Percentiles rank a stretch among this genome's conserved stretches.
phyloP scores from a whole-genome alignment of 2,797 vertebrate species.

The Denticeps clupeoides region DNA sequence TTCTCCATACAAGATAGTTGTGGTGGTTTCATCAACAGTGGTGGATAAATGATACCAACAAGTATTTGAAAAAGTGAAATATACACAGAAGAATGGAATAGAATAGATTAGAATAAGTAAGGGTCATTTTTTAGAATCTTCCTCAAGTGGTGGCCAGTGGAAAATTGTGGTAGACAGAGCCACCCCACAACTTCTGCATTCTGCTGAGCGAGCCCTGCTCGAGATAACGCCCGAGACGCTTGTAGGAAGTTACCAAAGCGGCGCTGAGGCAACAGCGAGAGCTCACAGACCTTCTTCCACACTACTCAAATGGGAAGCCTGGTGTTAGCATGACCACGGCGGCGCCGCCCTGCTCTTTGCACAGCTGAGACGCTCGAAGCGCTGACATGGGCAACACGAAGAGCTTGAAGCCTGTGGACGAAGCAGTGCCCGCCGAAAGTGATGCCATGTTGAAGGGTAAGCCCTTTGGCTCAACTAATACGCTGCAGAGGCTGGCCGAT shows the following conservation, averaged over 20 bases:
- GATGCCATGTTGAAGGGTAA: not conserved
- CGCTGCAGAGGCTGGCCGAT: not conserved
- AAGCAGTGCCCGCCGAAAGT: not conserved
- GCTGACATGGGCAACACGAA: not conserved
- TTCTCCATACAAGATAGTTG: no score
- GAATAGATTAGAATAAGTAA: not conserved
- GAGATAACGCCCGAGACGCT: slow-evolving; percentile 21
- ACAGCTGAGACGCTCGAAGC: not conserved
- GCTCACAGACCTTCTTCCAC: not conserved
- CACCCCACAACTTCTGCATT: slow-evolving; percentile 69
- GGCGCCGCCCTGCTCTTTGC: not conserved
- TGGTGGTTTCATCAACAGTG: no score
- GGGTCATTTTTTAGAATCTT: not conserved
- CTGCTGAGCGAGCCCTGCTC: slow-evolving; percentile 7
- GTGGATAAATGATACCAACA: no score
- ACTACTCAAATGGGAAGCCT: not conserved
- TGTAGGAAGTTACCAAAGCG: slow-evolving; percentile 34
- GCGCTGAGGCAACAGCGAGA: not conserved
- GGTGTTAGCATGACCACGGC: not conserved
- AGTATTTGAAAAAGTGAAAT: no score
- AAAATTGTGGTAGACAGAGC: slow-evolving; percentile 55
- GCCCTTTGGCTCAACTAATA: no score
- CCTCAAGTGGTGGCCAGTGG: slow-evolving; percentile 44
- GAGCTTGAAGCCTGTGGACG: not conserved
- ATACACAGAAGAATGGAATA: no score